These are phyloP conservation scores for Nylanderia fulva DNA, from an alignment of 1,140 invertebrate genomes.

Conservation along the genomic window DNA sequence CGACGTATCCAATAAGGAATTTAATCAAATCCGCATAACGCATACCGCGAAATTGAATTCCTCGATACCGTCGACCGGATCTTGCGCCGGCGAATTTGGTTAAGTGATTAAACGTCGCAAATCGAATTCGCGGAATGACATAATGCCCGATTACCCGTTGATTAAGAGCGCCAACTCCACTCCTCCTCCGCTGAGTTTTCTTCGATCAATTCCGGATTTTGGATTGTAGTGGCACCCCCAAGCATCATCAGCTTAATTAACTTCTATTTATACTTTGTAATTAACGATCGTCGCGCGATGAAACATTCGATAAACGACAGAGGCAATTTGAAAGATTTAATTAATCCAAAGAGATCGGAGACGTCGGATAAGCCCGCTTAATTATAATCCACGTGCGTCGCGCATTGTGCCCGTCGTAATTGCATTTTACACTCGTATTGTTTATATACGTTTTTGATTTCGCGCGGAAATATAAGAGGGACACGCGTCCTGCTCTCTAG, in stretches of 20 bases:
- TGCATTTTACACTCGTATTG: slow-evolving; percentile 31
- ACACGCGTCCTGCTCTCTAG: not conserved
- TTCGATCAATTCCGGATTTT: slow-evolving; percentile 37
- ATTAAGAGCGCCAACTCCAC: slow-evolving; percentile 40
- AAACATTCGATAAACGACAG: slow-evolving; percentile 36
- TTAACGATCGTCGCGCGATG: slow-evolving; percentile 66
- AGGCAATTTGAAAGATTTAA: slow-evolving; percentile 69
- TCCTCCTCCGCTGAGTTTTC: not conserved
- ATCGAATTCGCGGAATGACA: slow-evolving; percentile 70
- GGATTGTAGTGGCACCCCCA: not conserved
- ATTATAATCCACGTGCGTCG: slow-evolving; percentile 35
- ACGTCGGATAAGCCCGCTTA: slow-evolving; percentile 57
- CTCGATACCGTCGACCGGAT: slow-evolving; percentile 29
- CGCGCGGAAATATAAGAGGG: not conserved
- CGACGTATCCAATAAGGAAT: slow-evolving; percentile 26
- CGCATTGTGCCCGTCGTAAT: slow-evolving; percentile 31
- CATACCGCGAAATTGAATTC: slow-evolving; percentile 71
- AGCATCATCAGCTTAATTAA: slow-evolving; percentile 55
- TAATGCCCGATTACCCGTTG: slow-evolving; percentile 55
- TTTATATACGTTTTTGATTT: not conserved
- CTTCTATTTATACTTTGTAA: slow-evolving; percentile 64
- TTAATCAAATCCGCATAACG: slow-evolving; percentile 69
- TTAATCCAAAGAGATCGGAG: slow-evolving; percentile 64
- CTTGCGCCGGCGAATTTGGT: slow-evolving; percentile 55
- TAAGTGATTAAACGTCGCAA: slow-evolving; percentile 62